Percentiles rank a stretch among this genome's conserved stretches.
phyloP scores from a whole-genome alignment of 2,113 vertebrate species.

The Pampusana beccarii region DNA sequence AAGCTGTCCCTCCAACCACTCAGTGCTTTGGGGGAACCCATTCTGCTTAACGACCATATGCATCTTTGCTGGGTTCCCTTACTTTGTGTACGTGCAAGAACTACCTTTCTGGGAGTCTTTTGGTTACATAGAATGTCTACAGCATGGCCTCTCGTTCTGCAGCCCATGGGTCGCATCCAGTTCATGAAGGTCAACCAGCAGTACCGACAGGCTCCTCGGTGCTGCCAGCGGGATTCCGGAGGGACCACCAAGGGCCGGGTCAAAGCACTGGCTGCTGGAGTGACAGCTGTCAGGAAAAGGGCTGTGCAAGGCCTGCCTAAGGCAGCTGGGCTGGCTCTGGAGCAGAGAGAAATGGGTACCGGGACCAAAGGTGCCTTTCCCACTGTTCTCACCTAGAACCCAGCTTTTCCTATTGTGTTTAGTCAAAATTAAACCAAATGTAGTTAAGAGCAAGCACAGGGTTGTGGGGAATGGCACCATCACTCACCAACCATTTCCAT shows the following conservation, averaged over 20 bases:
- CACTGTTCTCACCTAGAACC: background rate
- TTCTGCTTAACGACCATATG: background rate
- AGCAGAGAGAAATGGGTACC: background rate
- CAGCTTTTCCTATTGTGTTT: background rate
- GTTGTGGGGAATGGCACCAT: background rate
- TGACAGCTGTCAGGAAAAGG: background rate
- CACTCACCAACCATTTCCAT: background rate
- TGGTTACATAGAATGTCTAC: accelerated
- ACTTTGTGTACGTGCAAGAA: background rate
- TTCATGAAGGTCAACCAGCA: background rate
- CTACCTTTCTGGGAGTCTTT: background rate
- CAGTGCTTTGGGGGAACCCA: background rate
- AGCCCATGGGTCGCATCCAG: background rate
- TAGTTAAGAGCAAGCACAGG: background rate
- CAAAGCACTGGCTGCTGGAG: background rate
- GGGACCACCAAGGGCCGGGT: background rate
- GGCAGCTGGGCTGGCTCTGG: background rate
- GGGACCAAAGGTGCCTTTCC: background rate
- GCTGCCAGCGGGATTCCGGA: background rate
- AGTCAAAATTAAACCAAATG: background rate
- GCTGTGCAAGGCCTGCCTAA: background rate
- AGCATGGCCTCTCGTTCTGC: background rate
- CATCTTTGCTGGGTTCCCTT: background rate
- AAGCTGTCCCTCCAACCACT: background rate
- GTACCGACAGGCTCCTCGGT: background rate